Evolutionary conservation across 2,888 invertebrate genomes (phyloP).

Genomic region (Hofmannophila pseudospretella): DNA sequence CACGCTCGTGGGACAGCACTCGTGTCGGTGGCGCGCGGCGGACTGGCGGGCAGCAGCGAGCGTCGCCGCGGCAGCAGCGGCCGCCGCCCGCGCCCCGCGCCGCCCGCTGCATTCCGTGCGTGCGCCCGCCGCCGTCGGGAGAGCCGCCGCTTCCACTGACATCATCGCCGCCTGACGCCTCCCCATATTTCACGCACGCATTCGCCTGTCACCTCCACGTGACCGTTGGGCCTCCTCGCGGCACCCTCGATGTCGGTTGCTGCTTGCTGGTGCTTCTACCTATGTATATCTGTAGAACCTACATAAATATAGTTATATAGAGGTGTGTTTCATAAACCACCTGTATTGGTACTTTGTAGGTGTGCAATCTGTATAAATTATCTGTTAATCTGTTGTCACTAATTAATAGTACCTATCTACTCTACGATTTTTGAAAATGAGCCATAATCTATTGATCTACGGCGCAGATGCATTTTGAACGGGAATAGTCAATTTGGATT

Average conservation of each 20-base stretch:
- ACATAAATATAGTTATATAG: no score
- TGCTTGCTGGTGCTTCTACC: no score
- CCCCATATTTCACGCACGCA: slow-evolving; percentile 54
- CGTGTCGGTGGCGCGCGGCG: slow-evolving; percentile 73
- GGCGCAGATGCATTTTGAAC: no score
- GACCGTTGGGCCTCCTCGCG: slow-evolving; percentile 46
- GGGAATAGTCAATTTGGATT: no score
- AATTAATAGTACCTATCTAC: no score
- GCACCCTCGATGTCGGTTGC: slow-evolving; percentile 13
- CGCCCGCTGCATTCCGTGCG: slow-evolving; percentile 57
- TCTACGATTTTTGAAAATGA: no score
- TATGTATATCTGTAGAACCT: no score
- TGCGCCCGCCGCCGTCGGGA: slow-evolving; percentile 54
- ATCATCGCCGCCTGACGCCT: slow-evolving; percentile 52
- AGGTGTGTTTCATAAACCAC: no score
- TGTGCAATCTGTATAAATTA: no score
- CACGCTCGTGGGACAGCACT: slow-evolving; percentile 52
- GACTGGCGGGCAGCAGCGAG: slow-evolving; percentile 55
- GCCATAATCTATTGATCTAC: no score
- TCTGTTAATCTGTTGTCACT: no score
- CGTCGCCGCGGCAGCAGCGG: slow-evolving; percentile 61
- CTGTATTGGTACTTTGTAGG: no score
- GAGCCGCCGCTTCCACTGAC: slow-evolving; percentile 56
- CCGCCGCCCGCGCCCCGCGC: slow-evolving; percentile 61
- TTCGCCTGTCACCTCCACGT: slow-evolving; percentile 56